Conservation (phyloP, 1,140 invertebrate species). For the Procambarus clarkii region DNA sequence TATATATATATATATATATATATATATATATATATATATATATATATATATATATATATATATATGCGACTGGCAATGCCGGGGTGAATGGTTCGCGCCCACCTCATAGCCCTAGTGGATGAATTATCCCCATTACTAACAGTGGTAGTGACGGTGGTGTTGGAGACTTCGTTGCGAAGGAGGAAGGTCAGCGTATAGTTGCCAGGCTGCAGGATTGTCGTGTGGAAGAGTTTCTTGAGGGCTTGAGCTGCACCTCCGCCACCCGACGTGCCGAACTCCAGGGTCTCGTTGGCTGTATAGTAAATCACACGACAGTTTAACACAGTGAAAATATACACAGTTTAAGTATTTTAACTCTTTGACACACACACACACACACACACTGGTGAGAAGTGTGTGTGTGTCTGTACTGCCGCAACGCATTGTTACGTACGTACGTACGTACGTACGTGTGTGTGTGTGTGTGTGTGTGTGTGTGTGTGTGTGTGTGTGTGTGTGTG, state of each 20-base stretch:
- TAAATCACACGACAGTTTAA: background rate
- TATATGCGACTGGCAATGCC: background rate
- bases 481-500: too few relatives aligned
- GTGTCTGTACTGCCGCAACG: too few relatives aligned
- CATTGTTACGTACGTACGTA: too few relatives aligned
- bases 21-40: background rate
- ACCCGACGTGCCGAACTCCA: conserved; percentile 40
- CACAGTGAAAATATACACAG: too few relatives aligned
- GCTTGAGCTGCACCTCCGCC: conserved; percentile 21
- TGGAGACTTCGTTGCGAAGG: conserved; percentile 47
- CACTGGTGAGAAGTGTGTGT: too few relatives aligned
- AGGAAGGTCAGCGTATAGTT: conserved; percentile 28
- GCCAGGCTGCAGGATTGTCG: conserved; percentile 19
- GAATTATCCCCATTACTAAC: background rate
- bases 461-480: too few relatives aligned
- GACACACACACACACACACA: too few relatives aligned
- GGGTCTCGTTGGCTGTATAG: background rate
- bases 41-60: background rate
- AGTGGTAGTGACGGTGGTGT: conserved; percentile 22
- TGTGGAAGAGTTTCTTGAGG: conserved; percentile 11
- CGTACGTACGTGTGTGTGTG: too few relatives aligned
- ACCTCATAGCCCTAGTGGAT: too few relatives aligned
- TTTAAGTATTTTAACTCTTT: too few relatives aligned
- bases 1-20: background rate
- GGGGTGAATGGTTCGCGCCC: too few relatives aligned